phyloP scores from a whole-genome alignment of 2,888 invertebrate species.

The Endotricha flammealis region DNA sequence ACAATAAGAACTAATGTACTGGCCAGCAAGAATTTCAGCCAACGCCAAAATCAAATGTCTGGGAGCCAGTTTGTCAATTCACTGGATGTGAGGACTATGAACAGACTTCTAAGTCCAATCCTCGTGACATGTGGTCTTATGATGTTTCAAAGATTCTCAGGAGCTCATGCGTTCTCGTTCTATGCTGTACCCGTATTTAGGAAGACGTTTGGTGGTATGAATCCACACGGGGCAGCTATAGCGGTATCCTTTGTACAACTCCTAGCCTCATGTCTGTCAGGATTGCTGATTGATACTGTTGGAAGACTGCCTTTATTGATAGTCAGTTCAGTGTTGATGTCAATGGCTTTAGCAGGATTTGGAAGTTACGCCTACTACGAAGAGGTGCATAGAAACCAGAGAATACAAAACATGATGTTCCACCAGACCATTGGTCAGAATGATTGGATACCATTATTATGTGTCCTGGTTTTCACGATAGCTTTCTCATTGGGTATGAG shows the following conservation, averaged over 20 bases:
- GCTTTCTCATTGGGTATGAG: conserved; percentile 93
- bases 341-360: conserved; percentile 90
- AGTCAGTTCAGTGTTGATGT: conserved; percentile 90
- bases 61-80: conserved; percentile 61
- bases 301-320: conserved; percentile 90
- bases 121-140: conserved; percentile 90
- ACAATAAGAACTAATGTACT: conserved; percentile 83
- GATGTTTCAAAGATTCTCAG: conserved; percentile 92
- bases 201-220: conserved; percentile 88
- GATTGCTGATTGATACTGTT: conserved; percentile 89
- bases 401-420: conserved; percentile 71
- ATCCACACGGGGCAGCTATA: conserved; percentile 90
- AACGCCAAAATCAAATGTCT: conserved; percentile 65
- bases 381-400: conserved; percentile 79
- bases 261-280: conserved; percentile 89
- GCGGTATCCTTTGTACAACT: conserved; percentile 91
- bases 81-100: conserved; percentile 64
- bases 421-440: conserved; percentile 78
- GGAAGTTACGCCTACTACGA: conserved; percentile 91
- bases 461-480: conserved; percentile 89
- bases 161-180: conserved; percentile 90
- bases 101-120: conserved; percentile 82
- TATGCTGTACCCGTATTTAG: conserved; percentile 92
- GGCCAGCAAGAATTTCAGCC: conserved; percentile 72
- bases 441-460: conserved; percentile 90